Percentiles rank a stretch among this genome's conserved stretches.
Evolutionary conservation across 2,797 vertebrate species (phyloP).

Genomic region (Hyperoplus immaculatus): DNA sequence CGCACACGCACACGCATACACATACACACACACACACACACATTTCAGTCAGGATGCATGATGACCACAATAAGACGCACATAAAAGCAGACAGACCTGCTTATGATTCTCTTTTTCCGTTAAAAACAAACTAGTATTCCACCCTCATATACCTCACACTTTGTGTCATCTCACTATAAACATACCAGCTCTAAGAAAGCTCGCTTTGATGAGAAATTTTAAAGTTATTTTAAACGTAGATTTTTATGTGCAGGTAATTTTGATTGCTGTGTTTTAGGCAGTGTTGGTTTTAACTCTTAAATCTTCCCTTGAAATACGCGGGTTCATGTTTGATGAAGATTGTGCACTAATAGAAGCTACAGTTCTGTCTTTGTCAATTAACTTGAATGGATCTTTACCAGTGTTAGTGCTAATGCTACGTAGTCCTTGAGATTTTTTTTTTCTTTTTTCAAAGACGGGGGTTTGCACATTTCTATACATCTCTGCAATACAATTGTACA

Average conservation of each 20-base stretch:
- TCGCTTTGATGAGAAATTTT: conserved; percentile 24
- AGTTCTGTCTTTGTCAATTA: conserved; percentile 16
- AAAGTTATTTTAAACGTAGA: conserved; percentile 33
- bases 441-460: conserved; percentile 1
- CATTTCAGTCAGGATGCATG: neutral
- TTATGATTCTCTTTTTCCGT: conserved; percentile 28
- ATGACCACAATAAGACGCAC: neutral
- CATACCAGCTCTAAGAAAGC: conserved; percentile 45
- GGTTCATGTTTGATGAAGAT: conserved; percentile 7
- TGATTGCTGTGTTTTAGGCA: conserved; percentile 32
- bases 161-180: conserved; percentile 14
- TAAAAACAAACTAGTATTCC: conserved; percentile 37
- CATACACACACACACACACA: conserved; percentile 9
- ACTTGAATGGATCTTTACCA: conserved; percentile 18
- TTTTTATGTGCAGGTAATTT: conserved; percentile 27
- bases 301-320: conserved; percentile 20
- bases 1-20: conserved; percentile 5
- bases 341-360: neutral
- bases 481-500: conserved; percentile 29
- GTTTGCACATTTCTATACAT: conserved; percentile 33
- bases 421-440: neutral
- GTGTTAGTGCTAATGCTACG: conserved; percentile 28
- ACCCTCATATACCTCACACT: conserved; percentile 26
- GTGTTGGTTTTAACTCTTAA: conserved; percentile 19
- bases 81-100: conserved; percentile 12